phyloP scores from a whole-genome alignment of 2,797 vertebrate genomes.

The Cossypha polioptera region DNA sequence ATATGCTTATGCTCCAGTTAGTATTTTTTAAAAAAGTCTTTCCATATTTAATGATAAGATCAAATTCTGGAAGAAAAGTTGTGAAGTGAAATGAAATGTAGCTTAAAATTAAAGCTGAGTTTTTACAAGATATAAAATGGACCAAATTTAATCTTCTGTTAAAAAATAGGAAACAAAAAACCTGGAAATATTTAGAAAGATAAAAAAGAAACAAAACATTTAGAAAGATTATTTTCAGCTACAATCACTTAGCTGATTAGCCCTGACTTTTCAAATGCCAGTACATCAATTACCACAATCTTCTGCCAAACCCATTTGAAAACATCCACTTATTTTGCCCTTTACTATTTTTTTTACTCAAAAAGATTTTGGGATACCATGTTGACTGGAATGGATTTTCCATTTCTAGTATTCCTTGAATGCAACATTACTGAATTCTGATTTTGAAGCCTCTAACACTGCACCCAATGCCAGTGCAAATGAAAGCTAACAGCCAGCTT shows the following conservation, averaged over 20 bases:
- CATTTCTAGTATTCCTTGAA: background rate
- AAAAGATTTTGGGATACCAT: background rate
- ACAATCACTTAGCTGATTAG: background rate
- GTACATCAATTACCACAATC: background rate
- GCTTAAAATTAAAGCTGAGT: background rate
- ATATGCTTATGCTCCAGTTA: background rate
- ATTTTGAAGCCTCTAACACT: background rate
- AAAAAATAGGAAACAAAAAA: background rate
- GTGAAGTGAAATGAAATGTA: background rate
- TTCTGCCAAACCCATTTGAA: background rate
- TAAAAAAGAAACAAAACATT: background rate
- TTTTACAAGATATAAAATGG: background rate
- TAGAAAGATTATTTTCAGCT: background rate
- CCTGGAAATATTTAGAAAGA: background rate
- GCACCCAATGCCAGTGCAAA: background rate
- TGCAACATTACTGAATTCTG: background rate
- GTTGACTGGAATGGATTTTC: background rate
- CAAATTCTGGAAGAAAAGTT: background rate
- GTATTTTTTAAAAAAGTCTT: background rate
- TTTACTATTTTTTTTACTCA: background rate
- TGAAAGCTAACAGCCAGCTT: background rate
- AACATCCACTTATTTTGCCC: background rate
- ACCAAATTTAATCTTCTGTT: background rate
- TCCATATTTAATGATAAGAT: background rate
- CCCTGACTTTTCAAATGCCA: background rate